phyloP scores from a whole-genome alignment of 2,797 vertebrate genomes.

The Xerus rutilus region DNA sequence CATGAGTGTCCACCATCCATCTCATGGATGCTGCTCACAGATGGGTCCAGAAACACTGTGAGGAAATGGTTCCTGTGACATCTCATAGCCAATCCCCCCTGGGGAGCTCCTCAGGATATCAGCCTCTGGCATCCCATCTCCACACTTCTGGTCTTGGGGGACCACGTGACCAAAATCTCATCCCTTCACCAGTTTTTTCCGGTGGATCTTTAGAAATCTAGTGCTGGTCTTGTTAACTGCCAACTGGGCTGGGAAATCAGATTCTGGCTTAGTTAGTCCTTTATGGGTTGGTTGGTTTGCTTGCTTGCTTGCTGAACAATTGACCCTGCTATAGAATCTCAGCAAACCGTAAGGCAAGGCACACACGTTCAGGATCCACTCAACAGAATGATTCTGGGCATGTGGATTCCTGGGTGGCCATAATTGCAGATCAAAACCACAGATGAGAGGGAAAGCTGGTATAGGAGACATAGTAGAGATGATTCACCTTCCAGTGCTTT shows the following conservation, averaged over 20 bases:
- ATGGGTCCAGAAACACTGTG: neutral
- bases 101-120: neutral
- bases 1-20: neutral
- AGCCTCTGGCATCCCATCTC: neutral
- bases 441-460: neutral
- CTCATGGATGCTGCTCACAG: neutral
- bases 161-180: neutral
- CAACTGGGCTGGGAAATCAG: neutral
- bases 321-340: neutral
- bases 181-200: neutral
- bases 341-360: neutral
- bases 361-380: neutral
- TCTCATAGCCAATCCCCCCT: neutral
- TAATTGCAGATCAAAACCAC: neutral
- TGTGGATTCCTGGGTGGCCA: neutral
- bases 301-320: neutral
- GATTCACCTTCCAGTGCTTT: neutral
- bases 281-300: neutral
- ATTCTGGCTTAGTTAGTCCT: neutral
- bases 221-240: neutral
- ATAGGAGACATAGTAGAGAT: neutral
- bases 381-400: neutral
- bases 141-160: neutral
- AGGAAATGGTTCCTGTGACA: neutral
- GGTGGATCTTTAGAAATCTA: neutral